Conservation (phyloP, 2,888 invertebrate genomes). For the Drosophila prostipennis region DNA sequence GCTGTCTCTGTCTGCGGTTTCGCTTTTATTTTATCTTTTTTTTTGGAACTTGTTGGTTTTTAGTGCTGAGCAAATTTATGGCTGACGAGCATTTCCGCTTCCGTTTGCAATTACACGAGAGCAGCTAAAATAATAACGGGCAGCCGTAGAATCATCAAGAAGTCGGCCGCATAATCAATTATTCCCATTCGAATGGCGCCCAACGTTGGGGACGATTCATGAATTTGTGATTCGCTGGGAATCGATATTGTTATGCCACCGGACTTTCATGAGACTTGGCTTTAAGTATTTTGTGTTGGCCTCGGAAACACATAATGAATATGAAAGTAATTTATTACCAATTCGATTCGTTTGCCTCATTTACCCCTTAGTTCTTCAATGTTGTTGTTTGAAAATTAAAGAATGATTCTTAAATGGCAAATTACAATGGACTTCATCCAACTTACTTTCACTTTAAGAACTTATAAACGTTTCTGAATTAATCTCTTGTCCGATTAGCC, state of each 20-base stretch:
- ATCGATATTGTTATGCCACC: conserved; percentile 1
- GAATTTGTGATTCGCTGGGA: conserved; percentile 14
- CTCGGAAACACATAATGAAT: neutral
- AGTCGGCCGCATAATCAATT: conserved; percentile 22
- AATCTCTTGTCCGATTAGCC: no score
- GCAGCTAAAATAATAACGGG: conserved; percentile 27
- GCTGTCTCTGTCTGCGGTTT: conserved; percentile 26
- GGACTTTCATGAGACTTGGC: neutral
- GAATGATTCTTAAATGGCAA: no score
- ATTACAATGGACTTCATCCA: no score
- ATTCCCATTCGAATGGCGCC: conserved; percentile 16
- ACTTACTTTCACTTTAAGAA: no score
- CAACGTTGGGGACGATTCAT: conserved; percentile 4
- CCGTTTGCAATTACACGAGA: conserved; percentile 64
- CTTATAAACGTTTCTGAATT: no score
- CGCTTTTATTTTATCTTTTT: neutral
- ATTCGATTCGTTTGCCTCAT: neutral
- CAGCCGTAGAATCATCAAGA: conserved; percentile 13
- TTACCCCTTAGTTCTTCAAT: neutral
- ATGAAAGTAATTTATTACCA: neutral
- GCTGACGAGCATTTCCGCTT: conserved; percentile 56
- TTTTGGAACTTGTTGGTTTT: conserved; percentile 1
- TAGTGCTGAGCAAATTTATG: conserved; percentile 55
- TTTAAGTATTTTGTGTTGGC: neutral
- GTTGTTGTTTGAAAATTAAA: no score